Evolutionary conservation across 2,113 vertebrate species (phyloP).

Genomic region (Pelvicachromis taeniatus): DNA sequence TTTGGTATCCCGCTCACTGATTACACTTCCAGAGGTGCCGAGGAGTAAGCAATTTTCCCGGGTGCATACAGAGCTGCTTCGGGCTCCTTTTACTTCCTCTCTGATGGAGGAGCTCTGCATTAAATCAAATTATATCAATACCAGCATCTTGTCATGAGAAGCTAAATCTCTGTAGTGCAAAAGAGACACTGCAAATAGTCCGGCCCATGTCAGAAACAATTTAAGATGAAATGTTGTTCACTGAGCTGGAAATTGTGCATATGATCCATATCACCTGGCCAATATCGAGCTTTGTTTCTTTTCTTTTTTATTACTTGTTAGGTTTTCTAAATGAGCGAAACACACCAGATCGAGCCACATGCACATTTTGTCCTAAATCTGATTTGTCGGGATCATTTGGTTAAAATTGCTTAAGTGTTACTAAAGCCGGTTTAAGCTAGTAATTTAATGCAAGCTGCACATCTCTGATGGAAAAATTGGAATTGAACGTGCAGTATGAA

Average conservation of each 20-base stretch:
- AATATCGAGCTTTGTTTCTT: neutral
- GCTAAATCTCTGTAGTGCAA: neutral
- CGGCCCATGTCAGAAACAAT: neutral
- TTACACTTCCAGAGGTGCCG: constrained; percentile 11
- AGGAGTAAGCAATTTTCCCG: constrained; percentile 23
- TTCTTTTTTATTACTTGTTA: neutral
- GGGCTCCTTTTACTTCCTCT: neutral
- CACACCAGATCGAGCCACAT: neutral
- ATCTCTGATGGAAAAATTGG: neutral
- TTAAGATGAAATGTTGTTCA: neutral
- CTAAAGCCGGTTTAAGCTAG: neutral
- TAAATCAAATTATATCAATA: constrained; percentile 30
- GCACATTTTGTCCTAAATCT: neutral
- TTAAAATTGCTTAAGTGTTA: neutral
- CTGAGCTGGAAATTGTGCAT: neutral
- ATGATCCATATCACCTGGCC: neutral
- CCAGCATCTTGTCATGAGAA: neutral
- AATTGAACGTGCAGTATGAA: neutral
- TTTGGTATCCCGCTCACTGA: neutral
- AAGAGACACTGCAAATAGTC: neutral
- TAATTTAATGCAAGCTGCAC: neutral
- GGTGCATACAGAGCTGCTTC: neutral
- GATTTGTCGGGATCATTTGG: neutral
- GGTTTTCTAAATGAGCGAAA: neutral
- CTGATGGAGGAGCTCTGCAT: constrained; percentile 1